Conservation (phyloP, 2,888 invertebrate species). For the Rhimphoctona megacephalus region DNA sequence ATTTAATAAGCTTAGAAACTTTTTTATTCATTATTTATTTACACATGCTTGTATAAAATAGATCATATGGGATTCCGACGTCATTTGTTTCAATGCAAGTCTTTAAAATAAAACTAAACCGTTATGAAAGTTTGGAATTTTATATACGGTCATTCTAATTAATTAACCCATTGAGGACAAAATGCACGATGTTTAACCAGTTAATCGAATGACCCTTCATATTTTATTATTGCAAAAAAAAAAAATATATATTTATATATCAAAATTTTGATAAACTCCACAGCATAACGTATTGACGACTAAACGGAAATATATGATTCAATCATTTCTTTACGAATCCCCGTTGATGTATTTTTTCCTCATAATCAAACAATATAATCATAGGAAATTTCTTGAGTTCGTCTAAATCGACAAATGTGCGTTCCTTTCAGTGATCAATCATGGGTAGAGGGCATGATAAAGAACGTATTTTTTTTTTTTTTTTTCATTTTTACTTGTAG, state of each 20-base stretch:
- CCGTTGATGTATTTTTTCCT: neutral
- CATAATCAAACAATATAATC: neutral
- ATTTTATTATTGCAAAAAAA: neutral
- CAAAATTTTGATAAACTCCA: neutral
- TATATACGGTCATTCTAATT: neutral
- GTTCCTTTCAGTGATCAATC: conserved; percentile 26
- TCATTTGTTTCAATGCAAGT: neutral
- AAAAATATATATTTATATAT: neutral
- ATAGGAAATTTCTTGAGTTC: neutral
- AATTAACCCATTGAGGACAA: neutral
- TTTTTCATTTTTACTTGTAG: neutral
- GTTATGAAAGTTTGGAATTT: neutral
- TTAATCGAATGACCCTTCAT: neutral
- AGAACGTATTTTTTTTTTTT: neutral
- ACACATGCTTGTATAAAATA: neutral
- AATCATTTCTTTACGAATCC: neutral
- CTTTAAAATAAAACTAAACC: neutral
- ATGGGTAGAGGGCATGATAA: neutral
- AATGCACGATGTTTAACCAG: neutral
- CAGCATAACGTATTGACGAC: neutral
- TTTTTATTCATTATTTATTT: neutral
- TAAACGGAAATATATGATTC: neutral
- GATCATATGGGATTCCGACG: too few species aligned
- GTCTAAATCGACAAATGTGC: neutral
- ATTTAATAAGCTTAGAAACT: neutral